phyloP scores from a whole-genome alignment of 1,140 invertebrate genomes.

The Micrasema minimum region DNA sequence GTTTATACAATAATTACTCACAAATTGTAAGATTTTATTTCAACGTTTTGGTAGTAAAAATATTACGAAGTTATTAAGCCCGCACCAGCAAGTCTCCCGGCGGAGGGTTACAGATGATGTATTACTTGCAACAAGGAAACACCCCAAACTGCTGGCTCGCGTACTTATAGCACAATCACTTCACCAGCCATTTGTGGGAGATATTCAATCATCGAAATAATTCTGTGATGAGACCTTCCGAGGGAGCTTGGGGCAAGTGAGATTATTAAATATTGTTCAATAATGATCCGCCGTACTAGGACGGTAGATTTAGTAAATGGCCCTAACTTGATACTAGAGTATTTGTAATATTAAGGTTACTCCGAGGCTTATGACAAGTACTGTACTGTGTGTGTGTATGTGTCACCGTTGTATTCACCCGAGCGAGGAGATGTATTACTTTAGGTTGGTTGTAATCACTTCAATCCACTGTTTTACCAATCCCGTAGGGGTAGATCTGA shows the following conservation, averaged over 20 bases:
- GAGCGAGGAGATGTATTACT: neutral
- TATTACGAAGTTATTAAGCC: constrained; percentile 46
- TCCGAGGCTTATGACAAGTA: constrained; percentile 28
- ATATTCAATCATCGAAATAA: constrained; percentile 42
- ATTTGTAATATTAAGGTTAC: constrained; percentile 36
- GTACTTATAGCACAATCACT: neutral
- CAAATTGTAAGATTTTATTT: constrained; percentile 41
- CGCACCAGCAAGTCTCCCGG: constrained; percentile 40
- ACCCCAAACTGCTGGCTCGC: neutral
- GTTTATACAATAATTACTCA: constrained; percentile 41
- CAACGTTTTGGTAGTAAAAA: constrained; percentile 41
- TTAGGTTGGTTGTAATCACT: constrained; percentile 34
- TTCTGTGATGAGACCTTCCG: constrained; percentile 45
- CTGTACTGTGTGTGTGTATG: neutral
- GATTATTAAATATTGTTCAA: constrained; percentile 51
- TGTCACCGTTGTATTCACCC: neutral
- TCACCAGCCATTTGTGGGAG: neutral
- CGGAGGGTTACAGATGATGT: constrained; percentile 26
- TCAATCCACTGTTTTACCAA: constrained; percentile 30
- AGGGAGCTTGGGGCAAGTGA: constrained; percentile 50
- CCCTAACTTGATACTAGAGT: constrained; percentile 41
- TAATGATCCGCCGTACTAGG: constrained; percentile 39
- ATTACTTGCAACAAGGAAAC: neutral
- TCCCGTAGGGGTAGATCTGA: constrained; percentile 34
- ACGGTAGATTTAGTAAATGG: constrained; percentile 40